These are phyloP conservation scores for Mimachlamys varia DNA, from an alignment of 2,888 invertebrate genomes.

Conservation along the genomic window DNA sequence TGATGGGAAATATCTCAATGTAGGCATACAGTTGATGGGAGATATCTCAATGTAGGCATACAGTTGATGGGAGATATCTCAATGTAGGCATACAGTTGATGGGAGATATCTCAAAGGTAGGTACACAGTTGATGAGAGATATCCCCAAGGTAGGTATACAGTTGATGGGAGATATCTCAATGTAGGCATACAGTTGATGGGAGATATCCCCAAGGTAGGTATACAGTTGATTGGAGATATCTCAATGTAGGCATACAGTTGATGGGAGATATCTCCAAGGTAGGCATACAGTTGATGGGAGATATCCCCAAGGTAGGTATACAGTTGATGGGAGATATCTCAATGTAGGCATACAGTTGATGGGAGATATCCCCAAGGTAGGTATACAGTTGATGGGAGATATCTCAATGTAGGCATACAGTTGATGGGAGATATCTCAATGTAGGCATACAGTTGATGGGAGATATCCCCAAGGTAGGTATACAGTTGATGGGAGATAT, in stretches of 20 bases:
- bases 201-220: constrained; percentile 96
- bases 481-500: constrained; percentile 96
- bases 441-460: constrained; percentile 88
- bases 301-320: constrained; percentile 95
- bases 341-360: constrained; percentile 88
- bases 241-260: constrained; percentile 93
- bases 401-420: constrained; percentile 94
- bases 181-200: constrained; percentile 88
- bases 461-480: constrained; percentile 96
- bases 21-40: constrained; percentile 88
- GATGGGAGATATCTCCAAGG: not conserved
- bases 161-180: constrained; percentile 99
- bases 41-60: constrained; percentile 96
- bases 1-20: constrained; percentile 99
- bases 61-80: constrained; percentile 98
- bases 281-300: too few relatives aligned
- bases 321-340: constrained; percentile 99
- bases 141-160: constrained; percentile 93
- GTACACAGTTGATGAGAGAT: constrained; percentile 92
- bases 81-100: constrained; percentile 91
- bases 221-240: constrained; percentile 96
- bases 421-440: constrained; percentile 99
- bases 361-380: constrained; percentile 98
- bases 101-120: constrained; percentile 97
- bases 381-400: constrained; percentile 92